Evolutionary conservation across 2,113 vertebrate species (phyloP).

Genomic region (Orthonyx spaldingii): DNA sequence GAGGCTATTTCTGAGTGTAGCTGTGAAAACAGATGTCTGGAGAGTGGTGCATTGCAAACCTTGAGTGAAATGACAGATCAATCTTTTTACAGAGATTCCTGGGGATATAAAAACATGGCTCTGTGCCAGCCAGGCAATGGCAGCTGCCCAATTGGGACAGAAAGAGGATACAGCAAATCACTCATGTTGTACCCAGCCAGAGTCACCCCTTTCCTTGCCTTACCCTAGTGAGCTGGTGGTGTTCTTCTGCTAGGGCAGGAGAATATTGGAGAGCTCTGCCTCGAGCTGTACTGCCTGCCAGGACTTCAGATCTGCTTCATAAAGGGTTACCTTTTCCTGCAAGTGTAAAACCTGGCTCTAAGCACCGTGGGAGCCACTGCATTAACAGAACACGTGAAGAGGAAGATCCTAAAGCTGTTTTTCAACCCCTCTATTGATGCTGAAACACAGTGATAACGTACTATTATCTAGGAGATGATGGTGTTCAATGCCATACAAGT

Average conservation of each 20-base stretch:
- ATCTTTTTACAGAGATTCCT: neutral
- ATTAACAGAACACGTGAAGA: neutral
- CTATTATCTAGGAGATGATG: neutral
- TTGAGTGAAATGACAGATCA: constrained; percentile 9
- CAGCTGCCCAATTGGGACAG: neutral
- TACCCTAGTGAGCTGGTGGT: fast-evolving
- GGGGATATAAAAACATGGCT: neutral
- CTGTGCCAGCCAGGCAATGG: neutral
- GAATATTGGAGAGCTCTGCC: neutral
- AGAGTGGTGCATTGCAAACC: neutral
- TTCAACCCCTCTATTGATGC: neutral
- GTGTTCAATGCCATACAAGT: neutral
- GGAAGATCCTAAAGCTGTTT: neutral
- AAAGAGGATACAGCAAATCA: neutral
- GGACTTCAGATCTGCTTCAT: neutral
- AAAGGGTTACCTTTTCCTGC: neutral
- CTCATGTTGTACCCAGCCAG: neutral
- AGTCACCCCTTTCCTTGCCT: neutral
- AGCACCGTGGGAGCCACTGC: neutral
- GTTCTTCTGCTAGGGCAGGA: neutral
- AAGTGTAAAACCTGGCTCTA: neutral
- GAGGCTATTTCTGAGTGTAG: neutral
- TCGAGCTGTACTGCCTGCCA: neutral
- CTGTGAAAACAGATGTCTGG: neutral
- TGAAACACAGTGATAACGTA: fast-evolving